Conservation (phyloP, 2,113 vertebrate genomes). For the Nyctereutes procyonoides region DNA sequence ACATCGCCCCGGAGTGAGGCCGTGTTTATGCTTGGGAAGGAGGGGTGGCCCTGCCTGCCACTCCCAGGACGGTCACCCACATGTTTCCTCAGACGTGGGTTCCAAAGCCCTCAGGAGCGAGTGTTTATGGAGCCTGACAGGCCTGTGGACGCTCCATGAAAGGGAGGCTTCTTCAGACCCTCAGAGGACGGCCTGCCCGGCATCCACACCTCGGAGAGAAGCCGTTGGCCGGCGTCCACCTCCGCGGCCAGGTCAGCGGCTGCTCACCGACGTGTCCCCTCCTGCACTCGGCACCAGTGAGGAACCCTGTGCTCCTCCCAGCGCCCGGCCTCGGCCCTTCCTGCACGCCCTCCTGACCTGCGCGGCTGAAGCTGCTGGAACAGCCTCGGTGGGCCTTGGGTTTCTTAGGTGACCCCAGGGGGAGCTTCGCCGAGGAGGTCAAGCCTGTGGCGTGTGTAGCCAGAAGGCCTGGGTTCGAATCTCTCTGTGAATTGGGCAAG, state of each 20-base stretch:
- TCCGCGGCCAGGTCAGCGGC: constrained; percentile 39
- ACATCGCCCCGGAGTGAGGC: neutral
- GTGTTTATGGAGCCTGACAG: constrained; percentile 76
- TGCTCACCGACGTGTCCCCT: neutral
- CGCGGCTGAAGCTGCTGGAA: rapidly evolving
- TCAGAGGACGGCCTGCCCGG: constrained; percentile 53
- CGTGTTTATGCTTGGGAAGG: constrained; percentile 72
- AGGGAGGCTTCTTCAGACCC: constrained; percentile 67
- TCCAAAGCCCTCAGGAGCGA: constrained; percentile 75
- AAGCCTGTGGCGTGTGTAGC: neutral
- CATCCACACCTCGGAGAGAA: neutral
- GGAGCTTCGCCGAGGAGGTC: rapidly evolving
- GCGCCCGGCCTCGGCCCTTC: neutral
- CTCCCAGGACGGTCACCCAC: constrained; percentile 64
- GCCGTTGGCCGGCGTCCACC: neutral
- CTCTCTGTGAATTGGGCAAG: rapidly evolving
- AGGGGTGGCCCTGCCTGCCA: constrained; percentile 51
- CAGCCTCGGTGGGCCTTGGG: rapidly evolving
- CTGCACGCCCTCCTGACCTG: rapidly evolving
- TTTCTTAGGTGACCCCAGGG: rapidly evolving
- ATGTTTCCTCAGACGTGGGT: constrained; percentile 63
- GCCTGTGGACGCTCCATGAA: constrained; percentile 66
- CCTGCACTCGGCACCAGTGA: neutral
- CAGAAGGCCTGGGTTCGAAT: neutral
- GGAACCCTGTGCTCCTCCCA: rapidly evolving